Percentiles rank a stretch among this genome's conserved stretches.
Conservation (phyloP, 2,888 invertebrate genomes). For the Tanytarsus gracilentus region DNA sequence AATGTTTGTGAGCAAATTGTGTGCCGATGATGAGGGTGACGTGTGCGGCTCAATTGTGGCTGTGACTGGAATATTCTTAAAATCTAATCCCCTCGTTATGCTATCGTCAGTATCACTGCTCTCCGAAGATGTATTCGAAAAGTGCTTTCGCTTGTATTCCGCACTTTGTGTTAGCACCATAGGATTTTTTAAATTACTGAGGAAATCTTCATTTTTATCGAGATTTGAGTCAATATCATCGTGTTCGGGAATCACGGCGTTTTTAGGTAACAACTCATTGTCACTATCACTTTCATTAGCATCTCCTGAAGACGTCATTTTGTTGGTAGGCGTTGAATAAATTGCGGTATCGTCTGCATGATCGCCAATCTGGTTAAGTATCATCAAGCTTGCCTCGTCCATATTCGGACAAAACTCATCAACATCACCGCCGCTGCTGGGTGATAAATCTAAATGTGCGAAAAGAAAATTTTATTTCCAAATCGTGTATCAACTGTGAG, state of each 20-base stretch:
- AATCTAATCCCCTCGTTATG: constrained; percentile 25
- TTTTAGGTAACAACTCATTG: constrained; percentile 16
- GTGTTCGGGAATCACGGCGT: constrained; percentile 4
- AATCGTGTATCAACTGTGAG: too few species aligned
- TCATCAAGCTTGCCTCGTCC: constrained; percentile 13
- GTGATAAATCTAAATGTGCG: constrained; percentile 5
- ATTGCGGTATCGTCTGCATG: constrained; percentile 17
- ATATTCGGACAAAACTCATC: constrained; percentile 21
- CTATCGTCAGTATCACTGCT: constrained; percentile 23
- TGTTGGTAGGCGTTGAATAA: neutral
- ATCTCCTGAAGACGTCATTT: neutral
- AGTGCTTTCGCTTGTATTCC: constrained; percentile 26
- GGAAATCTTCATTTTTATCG: neutral
- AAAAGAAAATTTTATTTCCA: too few species aligned
- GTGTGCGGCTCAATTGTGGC: constrained; percentile 17
- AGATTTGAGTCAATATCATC: constrained; percentile 3
- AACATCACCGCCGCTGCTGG: constrained; percentile 16
- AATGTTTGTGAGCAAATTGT: constrained; percentile 4
- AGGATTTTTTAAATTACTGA: neutral
- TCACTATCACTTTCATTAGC: constrained; percentile 25
- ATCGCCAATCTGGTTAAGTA: constrained; percentile 20
- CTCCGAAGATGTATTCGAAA: constrained; percentile 15
- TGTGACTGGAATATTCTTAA: constrained; percentile 26
- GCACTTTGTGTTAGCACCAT: constrained; percentile 25
- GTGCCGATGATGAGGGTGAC: constrained; percentile 7